phyloP scores from a whole-genome alignment of 2,113 vertebrate species.

The Syngnathus scovelli region DNA sequence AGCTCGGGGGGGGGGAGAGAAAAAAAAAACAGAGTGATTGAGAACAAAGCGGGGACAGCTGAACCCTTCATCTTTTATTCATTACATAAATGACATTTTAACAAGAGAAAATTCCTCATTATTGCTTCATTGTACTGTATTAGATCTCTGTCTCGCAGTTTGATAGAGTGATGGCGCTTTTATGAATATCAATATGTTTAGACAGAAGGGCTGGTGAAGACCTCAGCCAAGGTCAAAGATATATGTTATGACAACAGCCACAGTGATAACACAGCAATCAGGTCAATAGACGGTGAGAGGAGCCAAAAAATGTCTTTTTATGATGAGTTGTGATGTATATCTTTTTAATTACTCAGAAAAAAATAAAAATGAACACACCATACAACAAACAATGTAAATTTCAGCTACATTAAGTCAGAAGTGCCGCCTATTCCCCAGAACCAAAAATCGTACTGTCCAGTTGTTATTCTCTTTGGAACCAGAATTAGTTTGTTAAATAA shows the following conservation, averaged over 20 bases:
- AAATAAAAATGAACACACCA: background rate
- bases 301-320: background rate
- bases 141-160: constrained; percentile 65
- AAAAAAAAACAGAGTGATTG: constrained; percentile 51
- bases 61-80: constrained; percentile 72
- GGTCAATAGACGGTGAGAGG: constrained; percentile 29
- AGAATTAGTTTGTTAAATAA: background rate
- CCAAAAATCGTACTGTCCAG: background rate
- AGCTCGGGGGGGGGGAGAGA: constrained; percentile 24
- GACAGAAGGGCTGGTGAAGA: constrained; percentile 52
- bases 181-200: constrained; percentile 71
- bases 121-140: constrained; percentile 71
- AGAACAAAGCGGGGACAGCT: constrained; percentile 68
- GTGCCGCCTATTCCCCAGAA: background rate
- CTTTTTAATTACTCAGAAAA: background rate
- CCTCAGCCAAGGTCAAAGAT: constrained; percentile 65
- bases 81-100: constrained; percentile 73
- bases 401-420: background rate
- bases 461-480: background rate
- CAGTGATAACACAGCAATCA: constrained; percentile 27
- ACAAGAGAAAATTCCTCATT: constrained; percentile 73
- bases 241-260: constrained; percentile 60
- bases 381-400: background rate
- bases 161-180: constrained; percentile 67
- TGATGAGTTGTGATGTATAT: background rate